Base-by-base conservation (phyloP, 2,113 vertebrate species). In the Scomber scombrus region DNA sequence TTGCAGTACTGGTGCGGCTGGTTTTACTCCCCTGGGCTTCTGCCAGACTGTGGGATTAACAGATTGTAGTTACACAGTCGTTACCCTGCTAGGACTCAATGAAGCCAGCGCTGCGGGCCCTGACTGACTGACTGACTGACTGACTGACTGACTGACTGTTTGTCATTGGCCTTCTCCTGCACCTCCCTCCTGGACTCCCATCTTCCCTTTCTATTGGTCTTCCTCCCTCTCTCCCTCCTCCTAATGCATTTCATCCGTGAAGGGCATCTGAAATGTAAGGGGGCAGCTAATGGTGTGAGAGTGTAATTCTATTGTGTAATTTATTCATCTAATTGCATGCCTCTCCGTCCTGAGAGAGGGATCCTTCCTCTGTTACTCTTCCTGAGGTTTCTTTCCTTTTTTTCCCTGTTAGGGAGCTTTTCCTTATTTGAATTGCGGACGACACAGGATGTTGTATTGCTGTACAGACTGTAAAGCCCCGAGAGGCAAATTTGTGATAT, bases 1-100 rank as follows among this genome's bases (percentile, higher is more conserved):
- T 56, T 79, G 73, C 54, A 11, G 66, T 21, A 55, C 74, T 86
- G 81, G 87, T 81, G 70, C 0, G 11, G 68, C 76, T 84, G 78
- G 79, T 80, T 58, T 62, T 49, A 81, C 55, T 85, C 84, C 80
- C 70, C 73, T 34, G 75, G 47, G 81, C n/a, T 47, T 40, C 67
- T 31, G 81, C 75, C 81, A 88, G 66, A 57, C 72, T 71, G 78
- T 8, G 12, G 88, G 71, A 87, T 93, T 91, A 84, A 58, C 72
- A 57, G 61, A 75, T 64, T 78, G 80, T 62, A 84, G 85, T 85
- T 71, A 82, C 56, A 72, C 85, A 88, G 78, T 61, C 31, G 51
- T 90, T 82, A 75, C 56, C 73, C 79, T 57, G 80, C n/a, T 55
- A 71, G 63, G 60, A 82, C 73, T 62, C 73, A 89, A 75, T 62